phyloP scores from a whole-genome alignment of 1,140 invertebrate species.

The Lucilia cuprina region DNA sequence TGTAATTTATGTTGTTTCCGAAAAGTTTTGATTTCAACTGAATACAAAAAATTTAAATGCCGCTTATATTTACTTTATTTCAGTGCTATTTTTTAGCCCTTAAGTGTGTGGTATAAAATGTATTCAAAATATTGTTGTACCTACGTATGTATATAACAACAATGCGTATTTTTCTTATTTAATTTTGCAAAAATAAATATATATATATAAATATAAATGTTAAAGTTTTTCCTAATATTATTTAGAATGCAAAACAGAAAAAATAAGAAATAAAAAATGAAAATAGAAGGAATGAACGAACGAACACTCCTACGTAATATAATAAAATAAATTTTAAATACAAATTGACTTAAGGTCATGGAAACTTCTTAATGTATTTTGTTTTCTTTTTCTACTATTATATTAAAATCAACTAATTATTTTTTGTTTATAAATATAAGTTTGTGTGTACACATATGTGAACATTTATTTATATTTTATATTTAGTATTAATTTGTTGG shows the following conservation, averaged over 20 bases:
- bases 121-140: no score
- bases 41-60: no score
- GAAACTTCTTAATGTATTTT: conserved; percentile 30
- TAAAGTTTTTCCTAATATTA: not conserved
- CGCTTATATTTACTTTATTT: no score
- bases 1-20: no score
- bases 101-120: no score
- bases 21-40: no score
- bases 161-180: not conserved
- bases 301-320: conserved; percentile 10
- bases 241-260: not conserved
- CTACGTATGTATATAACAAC: not conserved
- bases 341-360: conserved; percentile 37
- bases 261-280: not conserved
- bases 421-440: not conserved
- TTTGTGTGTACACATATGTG: not conserved
- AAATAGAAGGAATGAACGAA: not conserved
- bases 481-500: not conserved
- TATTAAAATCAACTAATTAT: conserved; percentile 24
- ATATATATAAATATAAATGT: not conserved
- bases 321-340: not conserved
- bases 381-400: conserved; percentile 31
- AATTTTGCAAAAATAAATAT: not conserved
- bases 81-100: no score
- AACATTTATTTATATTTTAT: conserved; percentile 15